Conservation (phyloP, 2,113 vertebrate species). For the Suncus etruscus region DNA sequence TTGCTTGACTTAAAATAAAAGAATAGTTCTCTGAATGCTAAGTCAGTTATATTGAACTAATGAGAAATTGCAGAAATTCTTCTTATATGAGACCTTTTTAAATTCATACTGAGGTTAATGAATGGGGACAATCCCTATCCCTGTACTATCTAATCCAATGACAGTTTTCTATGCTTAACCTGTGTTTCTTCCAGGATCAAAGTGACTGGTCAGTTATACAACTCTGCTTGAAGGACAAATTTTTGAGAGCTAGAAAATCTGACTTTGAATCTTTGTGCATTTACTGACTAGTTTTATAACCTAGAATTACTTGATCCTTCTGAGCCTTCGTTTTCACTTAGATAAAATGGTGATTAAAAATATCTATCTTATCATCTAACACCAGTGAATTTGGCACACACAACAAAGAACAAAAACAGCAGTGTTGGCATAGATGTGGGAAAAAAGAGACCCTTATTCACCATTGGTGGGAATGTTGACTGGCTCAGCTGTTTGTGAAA, state of each 20-base stretch:
- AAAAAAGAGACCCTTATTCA: no score
- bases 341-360: conserved; percentile 30
- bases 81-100: background rate
- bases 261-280: background rate
- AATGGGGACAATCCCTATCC: background rate
- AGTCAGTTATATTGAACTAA: background rate
- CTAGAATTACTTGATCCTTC: background rate
- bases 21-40: background rate
- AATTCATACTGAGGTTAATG: background rate
- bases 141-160: background rate
- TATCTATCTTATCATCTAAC: background rate
- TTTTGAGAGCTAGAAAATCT: background rate
- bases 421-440: no score
- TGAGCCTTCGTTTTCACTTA: background rate
- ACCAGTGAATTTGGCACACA: no score
- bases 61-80: conserved; percentile 16
- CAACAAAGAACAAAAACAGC: no score
- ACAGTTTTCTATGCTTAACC: background rate
- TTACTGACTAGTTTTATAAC: background rate
- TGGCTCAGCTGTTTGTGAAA: no score
- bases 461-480: no score
- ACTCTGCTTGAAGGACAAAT: background rate
- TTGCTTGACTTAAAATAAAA: conserved; percentile 12
- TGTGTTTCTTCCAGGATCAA: background rate
- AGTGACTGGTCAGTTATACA: background rate